phyloP scores from a whole-genome alignment of 2,797 vertebrate species.

The Discoglossus pictus region DNA sequence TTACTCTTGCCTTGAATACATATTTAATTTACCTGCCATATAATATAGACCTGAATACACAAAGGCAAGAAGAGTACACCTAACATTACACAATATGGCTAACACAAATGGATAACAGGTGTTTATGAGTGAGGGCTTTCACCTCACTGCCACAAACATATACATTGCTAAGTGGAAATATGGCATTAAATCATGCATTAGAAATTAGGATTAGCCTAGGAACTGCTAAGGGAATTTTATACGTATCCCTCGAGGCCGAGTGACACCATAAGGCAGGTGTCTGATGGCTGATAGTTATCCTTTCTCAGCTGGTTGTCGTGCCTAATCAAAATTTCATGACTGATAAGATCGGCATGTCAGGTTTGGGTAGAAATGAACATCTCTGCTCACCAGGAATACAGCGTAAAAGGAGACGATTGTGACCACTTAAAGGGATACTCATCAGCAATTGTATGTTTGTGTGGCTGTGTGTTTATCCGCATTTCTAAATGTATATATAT shows the following conservation, averaged over 20 bases:
- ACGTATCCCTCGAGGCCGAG: slow-evolving; percentile 35
- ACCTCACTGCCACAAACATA: slow-evolving; percentile 21
- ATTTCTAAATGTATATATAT: too few relatives aligned
- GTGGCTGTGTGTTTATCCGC: too few relatives aligned
- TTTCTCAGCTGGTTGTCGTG: slow-evolving; percentile 47
- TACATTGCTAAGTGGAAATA: slow-evolving; percentile 35
- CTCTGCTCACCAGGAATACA: slow-evolving; percentile 14
- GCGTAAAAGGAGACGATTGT: slow-evolving; percentile 16
- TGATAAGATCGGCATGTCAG: slow-evolving; percentile 47
- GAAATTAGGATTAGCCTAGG: slow-evolving; percentile 47
- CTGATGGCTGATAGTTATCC: slow-evolving; percentile 46
- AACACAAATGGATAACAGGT: slow-evolving; percentile 32
- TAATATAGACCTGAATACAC: background rate
- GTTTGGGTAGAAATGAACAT: slow-evolving; percentile 41
- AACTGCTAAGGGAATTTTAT: slow-evolving; percentile 50
- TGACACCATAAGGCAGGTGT: slow-evolving; percentile 51
- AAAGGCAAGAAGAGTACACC: background rate
- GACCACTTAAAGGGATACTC: background rate
- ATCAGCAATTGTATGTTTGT: too few relatives aligned
- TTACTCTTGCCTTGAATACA: too few relatives aligned
- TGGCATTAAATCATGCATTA: slow-evolving; percentile 45
- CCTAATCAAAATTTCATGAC: slow-evolving; percentile 50
- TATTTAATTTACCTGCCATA: too few relatives aligned
- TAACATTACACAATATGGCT: background rate
- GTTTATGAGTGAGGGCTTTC: slow-evolving; percentile 27